A percentile compares a stretch with the other conserved stretches of the same genome.
phyloP scores from a whole-genome alignment of 2,113 vertebrate genomes.

The Amblyopsis rosae region DNA sequence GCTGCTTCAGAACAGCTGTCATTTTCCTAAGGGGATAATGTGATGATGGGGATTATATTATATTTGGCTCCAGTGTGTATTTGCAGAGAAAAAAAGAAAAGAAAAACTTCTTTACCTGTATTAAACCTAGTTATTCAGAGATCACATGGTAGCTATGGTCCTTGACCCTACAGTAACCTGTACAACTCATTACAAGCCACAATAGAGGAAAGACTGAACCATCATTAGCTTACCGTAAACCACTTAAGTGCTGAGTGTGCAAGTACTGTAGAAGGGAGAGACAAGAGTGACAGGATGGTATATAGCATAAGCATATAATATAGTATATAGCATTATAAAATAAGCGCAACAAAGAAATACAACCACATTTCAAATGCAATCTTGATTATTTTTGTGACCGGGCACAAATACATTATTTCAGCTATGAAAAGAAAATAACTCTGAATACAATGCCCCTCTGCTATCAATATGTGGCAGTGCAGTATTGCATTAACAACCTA shows the following conservation, averaged over 20 bases:
- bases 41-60: neutral
- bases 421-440: too few species aligned
- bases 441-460: neutral
- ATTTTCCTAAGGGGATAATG: neutral
- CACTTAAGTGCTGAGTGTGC: conserved; percentile 50
- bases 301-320: neutral
- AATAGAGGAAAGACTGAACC: conserved; percentile 35
- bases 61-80: neutral
- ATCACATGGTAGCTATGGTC: conserved; percentile 24
- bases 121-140: neutral
- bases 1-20: too few species aligned
- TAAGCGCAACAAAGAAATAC: neutral
- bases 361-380: neutral
- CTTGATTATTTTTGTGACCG: neutral
- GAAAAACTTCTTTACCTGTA: neutral
- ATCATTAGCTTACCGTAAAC: conserved; percentile 65
- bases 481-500: neutral
- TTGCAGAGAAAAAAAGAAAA: too few species aligned
- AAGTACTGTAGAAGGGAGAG: conserved; percentile 8
- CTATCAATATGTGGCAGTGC: neutral
- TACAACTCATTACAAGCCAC: conserved; percentile 36
- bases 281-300: conserved; percentile 14
- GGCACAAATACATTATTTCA: too few species aligned
- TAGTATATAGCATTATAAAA: neutral
- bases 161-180: conserved; percentile 24